Evolutionary conservation across 2,888 invertebrate genomes (phyloP).

Genomic region (Nebria brevicollis): DNA sequence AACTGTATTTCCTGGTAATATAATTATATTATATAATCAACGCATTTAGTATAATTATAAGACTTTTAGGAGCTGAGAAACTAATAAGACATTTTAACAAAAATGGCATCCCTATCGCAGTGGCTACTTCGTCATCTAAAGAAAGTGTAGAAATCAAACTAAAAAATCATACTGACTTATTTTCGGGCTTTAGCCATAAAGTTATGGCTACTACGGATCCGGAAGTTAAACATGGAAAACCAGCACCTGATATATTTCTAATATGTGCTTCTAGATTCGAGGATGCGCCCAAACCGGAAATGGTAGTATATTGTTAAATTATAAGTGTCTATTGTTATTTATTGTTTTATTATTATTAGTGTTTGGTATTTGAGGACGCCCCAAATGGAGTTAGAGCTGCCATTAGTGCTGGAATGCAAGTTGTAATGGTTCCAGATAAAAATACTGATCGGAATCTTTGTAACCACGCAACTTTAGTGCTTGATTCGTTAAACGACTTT

Average conservation of each 20-base stretch:
- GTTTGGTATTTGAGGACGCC: slow-evolving; percentile 75
- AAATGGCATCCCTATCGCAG: slow-evolving; percentile 77
- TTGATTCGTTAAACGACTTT: slow-evolving; percentile 70
- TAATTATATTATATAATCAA: slow-evolving; percentile 28
- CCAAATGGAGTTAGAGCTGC: slow-evolving; percentile 72
- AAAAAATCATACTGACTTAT: slow-evolving; percentile 60
- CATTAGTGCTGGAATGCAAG: slow-evolving; percentile 70
- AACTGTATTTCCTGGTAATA: slow-evolving; percentile 69
- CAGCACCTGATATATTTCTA: slow-evolving; percentile 84
- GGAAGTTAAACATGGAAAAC: slow-evolving; percentile 83
- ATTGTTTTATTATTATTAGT: slow-evolving; percentile 58
- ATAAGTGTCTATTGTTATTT: slow-evolving; percentile 12
- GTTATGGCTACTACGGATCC: slow-evolving; percentile 82
- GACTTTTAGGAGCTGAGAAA: slow-evolving; percentile 74
- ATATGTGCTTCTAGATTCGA: slow-evolving; percentile 71
- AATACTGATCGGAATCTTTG: slow-evolving; percentile 60
- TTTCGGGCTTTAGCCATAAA: slow-evolving; percentile 41
- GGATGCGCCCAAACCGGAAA: slow-evolving; percentile 63
- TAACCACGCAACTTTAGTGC: slow-evolving; percentile 64
- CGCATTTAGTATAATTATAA: background rate
- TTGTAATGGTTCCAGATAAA: slow-evolving; percentile 67
- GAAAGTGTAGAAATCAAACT: slow-evolving; percentile 75
- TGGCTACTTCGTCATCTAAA: slow-evolving; percentile 83
- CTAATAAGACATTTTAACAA: slow-evolving; percentile 77
- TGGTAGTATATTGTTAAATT: slow-evolving; percentile 51